A percentile compares a stretch with the other conserved stretches of the same genome.
Evolutionary conservation across 2,797 vertebrate genomes (phyloP).

Genomic region (Leontopithecus rosalia): DNA sequence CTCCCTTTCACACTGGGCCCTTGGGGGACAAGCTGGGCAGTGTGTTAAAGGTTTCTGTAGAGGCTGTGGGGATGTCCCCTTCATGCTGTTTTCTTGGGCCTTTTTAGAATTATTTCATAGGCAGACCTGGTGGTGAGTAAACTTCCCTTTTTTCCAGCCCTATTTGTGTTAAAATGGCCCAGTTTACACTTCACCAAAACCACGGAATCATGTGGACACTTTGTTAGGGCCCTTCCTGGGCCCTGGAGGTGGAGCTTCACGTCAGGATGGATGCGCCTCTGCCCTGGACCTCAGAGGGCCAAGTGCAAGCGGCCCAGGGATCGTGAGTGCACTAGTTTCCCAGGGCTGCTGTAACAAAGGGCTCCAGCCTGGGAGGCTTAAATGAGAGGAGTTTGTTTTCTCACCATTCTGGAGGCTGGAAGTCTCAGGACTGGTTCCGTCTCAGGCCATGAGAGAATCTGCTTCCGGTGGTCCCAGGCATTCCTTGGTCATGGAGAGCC

Average conservation of each 20-base stretch:
- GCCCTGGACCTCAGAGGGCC: background rate
- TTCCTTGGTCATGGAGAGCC: background rate
- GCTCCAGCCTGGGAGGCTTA: rapidly evolving
- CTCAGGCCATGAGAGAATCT: background rate
- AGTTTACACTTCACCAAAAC: background rate
- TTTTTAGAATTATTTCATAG: background rate
- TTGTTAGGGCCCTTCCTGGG: background rate
- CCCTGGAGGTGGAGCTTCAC: background rate
- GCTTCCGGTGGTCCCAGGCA: background rate
- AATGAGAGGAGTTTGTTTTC: background rate
- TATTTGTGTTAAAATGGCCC: background rate
- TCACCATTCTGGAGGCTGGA: background rate
- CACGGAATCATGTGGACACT: background rate
- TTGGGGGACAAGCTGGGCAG: background rate
- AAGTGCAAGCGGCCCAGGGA: background rate
- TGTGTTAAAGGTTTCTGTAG: background rate
- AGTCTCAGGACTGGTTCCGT: background rate
- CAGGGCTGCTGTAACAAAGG: background rate
- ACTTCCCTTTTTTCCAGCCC: background rate
- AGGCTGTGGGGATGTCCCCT: background rate
- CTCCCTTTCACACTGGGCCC: background rate
- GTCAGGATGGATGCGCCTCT: background rate
- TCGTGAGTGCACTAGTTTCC: rapidly evolving
- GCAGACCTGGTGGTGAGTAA: background rate
- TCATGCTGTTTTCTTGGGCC: background rate